Conservation (phyloP, 2,797 vertebrate genomes). For the Lates japonicus region DNA sequence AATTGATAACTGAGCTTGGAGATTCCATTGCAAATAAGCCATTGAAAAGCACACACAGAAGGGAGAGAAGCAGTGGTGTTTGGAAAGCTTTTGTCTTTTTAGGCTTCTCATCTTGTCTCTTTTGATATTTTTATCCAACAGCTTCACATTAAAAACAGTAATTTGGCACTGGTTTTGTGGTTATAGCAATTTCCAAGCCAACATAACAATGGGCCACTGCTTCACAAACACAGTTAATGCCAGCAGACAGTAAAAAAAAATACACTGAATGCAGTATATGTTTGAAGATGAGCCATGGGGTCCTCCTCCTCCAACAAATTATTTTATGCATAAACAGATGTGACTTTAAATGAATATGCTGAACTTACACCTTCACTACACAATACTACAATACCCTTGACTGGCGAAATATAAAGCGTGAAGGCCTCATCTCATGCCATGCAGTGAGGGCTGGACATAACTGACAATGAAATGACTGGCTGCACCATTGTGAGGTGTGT, state of each 20-base stretch:
- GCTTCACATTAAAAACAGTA: conserved; percentile 46
- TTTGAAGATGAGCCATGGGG: conserved; percentile 50
- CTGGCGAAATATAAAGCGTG: conserved; percentile 21
- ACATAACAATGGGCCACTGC: conserved; percentile 52
- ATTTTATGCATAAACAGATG: conserved; percentile 61
- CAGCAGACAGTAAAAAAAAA: conserved; percentile 62
- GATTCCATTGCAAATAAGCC: conserved; percentile 30
- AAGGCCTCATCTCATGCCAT: neutral
- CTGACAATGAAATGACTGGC: conserved; percentile 33
- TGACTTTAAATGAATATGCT: conserved; percentile 51
- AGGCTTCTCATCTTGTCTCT: conserved; percentile 47
- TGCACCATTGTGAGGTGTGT: neutral
- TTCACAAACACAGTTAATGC: conserved; percentile 61
- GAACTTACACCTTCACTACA: conserved; percentile 42
- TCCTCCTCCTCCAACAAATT: conserved; percentile 52
- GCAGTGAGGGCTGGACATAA: conserved; percentile 28
- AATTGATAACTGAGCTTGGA: conserved; percentile 23
- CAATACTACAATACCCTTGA: conserved; percentile 4
- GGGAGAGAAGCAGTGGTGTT: neutral
- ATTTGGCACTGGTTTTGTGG: conserved; percentile 63
- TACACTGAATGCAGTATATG: conserved; percentile 53
- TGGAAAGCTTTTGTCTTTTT: conserved; percentile 42
- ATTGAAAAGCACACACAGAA: conserved; percentile 1
- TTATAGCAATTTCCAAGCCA: conserved; percentile 62
- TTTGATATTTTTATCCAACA: conserved; percentile 61